Evolutionary conservation across 2,797 vertebrate genomes (phyloP).

Genomic region (Furcifer pardalis): DNA sequence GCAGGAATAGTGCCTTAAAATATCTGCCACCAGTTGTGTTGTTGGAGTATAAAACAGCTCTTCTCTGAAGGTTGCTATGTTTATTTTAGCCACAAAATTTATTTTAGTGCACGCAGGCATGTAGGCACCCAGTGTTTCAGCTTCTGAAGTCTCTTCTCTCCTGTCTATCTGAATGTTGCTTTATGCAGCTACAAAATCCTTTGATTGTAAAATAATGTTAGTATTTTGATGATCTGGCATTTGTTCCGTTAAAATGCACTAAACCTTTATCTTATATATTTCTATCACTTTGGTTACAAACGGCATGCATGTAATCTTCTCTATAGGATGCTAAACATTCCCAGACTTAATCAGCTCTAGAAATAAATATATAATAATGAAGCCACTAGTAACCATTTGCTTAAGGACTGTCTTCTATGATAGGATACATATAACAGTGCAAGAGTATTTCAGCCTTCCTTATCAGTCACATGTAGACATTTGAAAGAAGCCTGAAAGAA

Average conservation of each 20-base stretch:
- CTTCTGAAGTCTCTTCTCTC: not conserved
- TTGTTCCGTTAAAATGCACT: not conserved
- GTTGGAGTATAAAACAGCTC: not conserved
- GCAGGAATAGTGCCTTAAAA: not conserved
- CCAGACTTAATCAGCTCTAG: not conserved
- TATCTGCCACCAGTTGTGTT: not conserved
- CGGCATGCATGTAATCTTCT: too few relatives aligned
- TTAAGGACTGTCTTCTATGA: not conserved
- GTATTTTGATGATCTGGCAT: not conserved
- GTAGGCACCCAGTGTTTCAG: not conserved
- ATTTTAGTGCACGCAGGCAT: not conserved
- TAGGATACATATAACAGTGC: not conserved
- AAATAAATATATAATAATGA: not conserved
- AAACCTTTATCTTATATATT: not conserved
- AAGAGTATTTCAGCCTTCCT: slow-evolving; percentile 29
- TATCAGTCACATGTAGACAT: not conserved
- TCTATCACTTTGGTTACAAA: not conserved
- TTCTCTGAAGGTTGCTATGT: not conserved
- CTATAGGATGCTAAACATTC: too few relatives aligned
- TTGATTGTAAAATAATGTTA: not conserved
- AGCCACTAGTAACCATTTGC: slow-evolving; percentile 41
- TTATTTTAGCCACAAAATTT: not conserved
- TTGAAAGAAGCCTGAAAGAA: not conserved
- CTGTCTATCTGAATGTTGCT: not conserved
- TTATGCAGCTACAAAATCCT: not conserved